Evolutionary conservation across 2,797 vertebrate species (phyloP).

Genomic region (Phataginus tetradactyla): DNA sequence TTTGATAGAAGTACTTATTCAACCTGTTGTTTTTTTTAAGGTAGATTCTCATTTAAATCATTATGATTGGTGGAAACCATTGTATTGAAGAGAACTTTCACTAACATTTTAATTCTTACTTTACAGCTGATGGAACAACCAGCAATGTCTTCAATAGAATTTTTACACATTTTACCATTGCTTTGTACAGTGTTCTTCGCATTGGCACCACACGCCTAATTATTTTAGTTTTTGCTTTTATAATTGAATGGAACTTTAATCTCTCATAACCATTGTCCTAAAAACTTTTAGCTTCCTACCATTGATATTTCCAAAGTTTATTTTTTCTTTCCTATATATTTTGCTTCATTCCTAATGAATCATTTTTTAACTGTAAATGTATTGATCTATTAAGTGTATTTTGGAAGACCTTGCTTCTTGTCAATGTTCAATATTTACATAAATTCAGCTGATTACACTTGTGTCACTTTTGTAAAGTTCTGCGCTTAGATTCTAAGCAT

Average conservation of each 20-base stretch:
- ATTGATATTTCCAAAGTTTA: neutral
- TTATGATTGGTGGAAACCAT: neutral
- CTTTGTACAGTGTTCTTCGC: neutral
- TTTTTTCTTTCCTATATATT: neutral
- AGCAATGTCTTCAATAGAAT: neutral
- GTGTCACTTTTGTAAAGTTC: neutral
- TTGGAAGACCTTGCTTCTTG: neutral
- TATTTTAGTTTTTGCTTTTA: constrained; percentile 10
- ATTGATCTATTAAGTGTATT: neutral
- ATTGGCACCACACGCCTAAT: neutral
- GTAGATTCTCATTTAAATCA: neutral
- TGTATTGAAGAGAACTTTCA: neutral
- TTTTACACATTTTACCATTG: neutral
- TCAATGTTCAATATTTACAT: neutral
- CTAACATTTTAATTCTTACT: neutral
- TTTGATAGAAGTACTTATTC: neutral
- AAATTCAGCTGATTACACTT: neutral
- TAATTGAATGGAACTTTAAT: neutral
- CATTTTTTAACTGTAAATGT: neutral
- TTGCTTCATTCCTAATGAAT: neutral
- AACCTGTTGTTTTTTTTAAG: neutral
- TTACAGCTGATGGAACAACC: neutral
- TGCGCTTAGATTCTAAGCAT: neutral
- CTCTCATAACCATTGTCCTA: neutral
- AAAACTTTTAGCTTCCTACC: neutral